phyloP scores from a whole-genome alignment of 2,888 invertebrate species.

The Sylvicola fuscatus region DNA sequence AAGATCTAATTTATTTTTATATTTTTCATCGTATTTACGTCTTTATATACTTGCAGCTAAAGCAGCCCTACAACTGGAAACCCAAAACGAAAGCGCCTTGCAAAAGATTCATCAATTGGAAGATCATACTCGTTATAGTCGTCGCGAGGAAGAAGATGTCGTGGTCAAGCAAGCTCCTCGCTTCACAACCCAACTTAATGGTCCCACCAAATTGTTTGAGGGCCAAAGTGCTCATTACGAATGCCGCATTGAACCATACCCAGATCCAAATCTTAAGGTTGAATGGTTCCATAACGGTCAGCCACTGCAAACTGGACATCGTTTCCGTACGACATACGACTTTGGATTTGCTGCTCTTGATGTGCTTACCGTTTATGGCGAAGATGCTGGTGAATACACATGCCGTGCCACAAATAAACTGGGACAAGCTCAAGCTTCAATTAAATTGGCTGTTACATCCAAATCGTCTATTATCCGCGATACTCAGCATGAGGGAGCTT shows the following conservation, averaged over 20 bases:
- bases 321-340: conserved; percentile 85
- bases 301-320: conserved; percentile 68
- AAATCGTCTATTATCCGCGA: conserved; percentile 70
- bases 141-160: conserved; percentile 63
- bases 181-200: conserved; percentile 70
- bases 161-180: conserved; percentile 63
- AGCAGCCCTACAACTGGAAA: conserved; percentile 68
- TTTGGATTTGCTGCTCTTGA: conserved; percentile 96
- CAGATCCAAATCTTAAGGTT: conserved; percentile 70
- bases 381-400: conserved; percentile 85
- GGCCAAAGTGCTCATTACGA: conserved; percentile 85
- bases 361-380: conserved; percentile 79
- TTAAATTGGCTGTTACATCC: conserved; percentile 61
- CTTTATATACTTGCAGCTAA: conserved; percentile 36
- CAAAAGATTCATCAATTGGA: conserved; percentile 74
- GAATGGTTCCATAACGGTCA: conserved; percentile 91
- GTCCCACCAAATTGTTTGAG: conserved; percentile 66
- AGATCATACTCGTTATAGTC: conserved; percentile 56
- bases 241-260: conserved; percentile 82
- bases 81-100: conserved; percentile 73
- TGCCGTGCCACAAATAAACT: conserved; percentile 71
- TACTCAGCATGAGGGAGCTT: conserved; percentile 79
- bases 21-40: conserved; percentile 4
- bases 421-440: conserved; percentile 64
- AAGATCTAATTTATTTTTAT: conserved; percentile 18